A percentile compares a stretch with the other conserved stretches of the same genome.
These are phyloP conservation scores for Petrocephalus schoutedeni DNA, from an alignment of 2,797 vertebrate species.

Conservation along the genomic window DNA sequence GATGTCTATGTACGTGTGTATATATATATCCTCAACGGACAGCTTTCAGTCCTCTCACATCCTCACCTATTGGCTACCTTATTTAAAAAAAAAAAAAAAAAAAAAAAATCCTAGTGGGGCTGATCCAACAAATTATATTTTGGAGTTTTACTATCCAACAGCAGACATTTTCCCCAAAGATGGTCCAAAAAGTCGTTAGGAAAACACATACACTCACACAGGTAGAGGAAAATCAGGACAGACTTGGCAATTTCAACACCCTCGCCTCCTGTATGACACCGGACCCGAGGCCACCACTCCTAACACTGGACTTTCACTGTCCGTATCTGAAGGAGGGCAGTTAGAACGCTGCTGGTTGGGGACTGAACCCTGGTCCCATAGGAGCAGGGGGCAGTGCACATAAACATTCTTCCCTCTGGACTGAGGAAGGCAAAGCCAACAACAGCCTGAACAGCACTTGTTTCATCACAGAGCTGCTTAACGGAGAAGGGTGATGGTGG, in stretches of 20 bases:
- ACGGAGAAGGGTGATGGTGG: conserved; percentile 54
- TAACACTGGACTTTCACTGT: background rate
- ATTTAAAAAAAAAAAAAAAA: background rate
- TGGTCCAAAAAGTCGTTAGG: background rate
- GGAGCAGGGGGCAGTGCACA: conserved; percentile 27
- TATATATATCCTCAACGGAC: background rate
- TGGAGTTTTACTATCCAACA: background rate
- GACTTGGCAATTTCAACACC: background rate
- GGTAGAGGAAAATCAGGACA: background rate
- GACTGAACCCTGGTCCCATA: background rate
- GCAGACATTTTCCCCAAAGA: background rate
- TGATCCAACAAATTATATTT: background rate
- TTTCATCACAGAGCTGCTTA: conserved; percentile 64
- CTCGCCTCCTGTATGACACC: background rate
- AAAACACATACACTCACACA: background rate
- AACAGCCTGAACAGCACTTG: conserved; percentile 48
- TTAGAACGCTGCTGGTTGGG: no score
- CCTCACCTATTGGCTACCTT: background rate
- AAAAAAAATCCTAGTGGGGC: background rate
- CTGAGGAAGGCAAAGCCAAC: conserved; percentile 52
- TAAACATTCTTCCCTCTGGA: conserved; percentile 54
- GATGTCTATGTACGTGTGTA: background rate
- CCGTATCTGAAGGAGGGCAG: background rate
- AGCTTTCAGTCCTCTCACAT: background rate
- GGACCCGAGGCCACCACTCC: background rate